Base-by-base conservation (phyloP, 2,113 vertebrate species). In the Eulemur macaco region DNA sequence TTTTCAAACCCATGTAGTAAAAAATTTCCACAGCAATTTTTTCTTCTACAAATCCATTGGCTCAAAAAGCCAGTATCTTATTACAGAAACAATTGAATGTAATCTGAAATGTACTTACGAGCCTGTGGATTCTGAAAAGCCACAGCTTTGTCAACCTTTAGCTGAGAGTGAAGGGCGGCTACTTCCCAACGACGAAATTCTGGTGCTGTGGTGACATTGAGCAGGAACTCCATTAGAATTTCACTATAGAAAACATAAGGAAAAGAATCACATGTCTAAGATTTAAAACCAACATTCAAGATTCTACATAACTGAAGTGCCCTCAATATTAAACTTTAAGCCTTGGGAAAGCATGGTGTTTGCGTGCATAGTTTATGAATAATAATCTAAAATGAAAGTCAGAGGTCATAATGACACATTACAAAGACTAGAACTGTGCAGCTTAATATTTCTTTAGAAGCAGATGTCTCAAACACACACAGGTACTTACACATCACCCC, bases 141-240 rank as follows among this genome's bases (percentile, higher is more conserved):
- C 17, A 99, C 73, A 37, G 98, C 98, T 95, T 99, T 99, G 98
- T 99, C 99, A 94, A 98, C 3, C 96, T 98, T 99, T 8, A 99
- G 73, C 78, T 97, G 98, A 52, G 99, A 81, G 20, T 98, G 98
- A 94, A 99, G 98, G 2, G 98, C 99, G 63, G 98, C 97, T 76
- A 99, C 99, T 97, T 99, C 99, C 99, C 99, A 99, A 0, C 96
- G 97, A 37, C 99, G 99, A 94, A 99, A 99, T 97, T 99, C 99
- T 7, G 99, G 99, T 14, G 99, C 99, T 27, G 99, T 99, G 42
- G 99, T 99, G 96, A 99, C 99, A 27, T 99, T 99, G 96, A 99
- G 99, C 96, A 99, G 98, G 98, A 99, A 99, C 97, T 99, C 99
- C 99, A 99, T 99, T 64, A 99, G 99, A 5, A 99, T 99, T 85